A percentile compares a stretch with the other conserved stretches of the same genome.
These are phyloP conservation scores for Charadrius vociferus DNA, from an alignment of 2,113 vertebrate genomes.

Conservation along the genomic window DNA sequence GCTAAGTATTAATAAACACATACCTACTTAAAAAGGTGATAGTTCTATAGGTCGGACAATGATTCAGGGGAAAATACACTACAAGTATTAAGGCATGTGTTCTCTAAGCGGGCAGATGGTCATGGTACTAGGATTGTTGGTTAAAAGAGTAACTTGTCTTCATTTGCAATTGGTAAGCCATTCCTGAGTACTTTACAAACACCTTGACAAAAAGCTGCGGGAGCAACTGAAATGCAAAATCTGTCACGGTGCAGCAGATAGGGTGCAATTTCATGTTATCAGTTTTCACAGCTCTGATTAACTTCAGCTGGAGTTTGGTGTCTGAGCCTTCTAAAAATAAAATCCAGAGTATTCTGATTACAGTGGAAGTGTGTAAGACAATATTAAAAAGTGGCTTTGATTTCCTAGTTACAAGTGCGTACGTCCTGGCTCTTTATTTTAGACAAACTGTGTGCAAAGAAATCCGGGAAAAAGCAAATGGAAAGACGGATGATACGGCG, in stretches of 20 bases:
- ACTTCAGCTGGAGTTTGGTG: slow-evolving; percentile 23
- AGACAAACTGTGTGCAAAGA: neutral
- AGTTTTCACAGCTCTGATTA: neutral
- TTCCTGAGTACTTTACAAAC: neutral
- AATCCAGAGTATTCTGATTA: neutral
- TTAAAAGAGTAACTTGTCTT: neutral
- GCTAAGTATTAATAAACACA: neutral
- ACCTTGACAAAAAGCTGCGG: neutral
- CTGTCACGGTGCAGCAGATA: neutral
- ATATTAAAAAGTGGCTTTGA: neutral
- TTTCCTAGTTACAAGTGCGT: neutral
- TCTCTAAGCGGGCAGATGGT: neutral
- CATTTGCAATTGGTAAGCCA: neutral
- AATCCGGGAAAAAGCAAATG: neutral
- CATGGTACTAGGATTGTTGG: neutral
- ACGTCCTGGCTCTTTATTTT: neutral
- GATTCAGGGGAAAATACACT: neutral
- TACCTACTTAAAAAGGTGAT: neutral
- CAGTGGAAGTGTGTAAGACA: neutral
- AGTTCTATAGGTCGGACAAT: neutral
- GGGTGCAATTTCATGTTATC: neutral
- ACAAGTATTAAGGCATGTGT: neutral
- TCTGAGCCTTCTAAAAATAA: slow-evolving; percentile 39
- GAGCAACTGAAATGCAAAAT: neutral
- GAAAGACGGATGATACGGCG: neutral